Conservation (phyloP, 2,113 vertebrate species). For the Zosterops japonicus region DNA sequence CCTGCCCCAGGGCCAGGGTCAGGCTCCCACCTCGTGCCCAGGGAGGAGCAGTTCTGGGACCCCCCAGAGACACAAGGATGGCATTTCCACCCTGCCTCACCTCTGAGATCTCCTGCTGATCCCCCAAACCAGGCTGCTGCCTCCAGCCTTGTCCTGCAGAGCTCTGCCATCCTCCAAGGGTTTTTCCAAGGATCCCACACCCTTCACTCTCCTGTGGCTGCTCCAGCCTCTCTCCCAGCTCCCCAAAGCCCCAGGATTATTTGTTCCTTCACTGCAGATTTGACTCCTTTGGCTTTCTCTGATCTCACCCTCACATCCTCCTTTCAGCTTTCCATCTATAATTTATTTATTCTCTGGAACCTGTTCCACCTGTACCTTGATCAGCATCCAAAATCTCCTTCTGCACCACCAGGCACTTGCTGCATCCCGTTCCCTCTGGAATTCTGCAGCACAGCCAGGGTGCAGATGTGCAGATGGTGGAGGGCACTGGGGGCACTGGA, state of each 20-base stretch:
- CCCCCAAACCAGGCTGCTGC: rapidly evolving
- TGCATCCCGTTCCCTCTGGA: rapidly evolving
- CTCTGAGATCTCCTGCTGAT: neutral
- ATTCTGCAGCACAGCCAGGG: neutral
- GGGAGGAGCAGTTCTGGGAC: too few relatives aligned
- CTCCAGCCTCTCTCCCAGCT: neutral
- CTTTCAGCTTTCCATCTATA: neutral
- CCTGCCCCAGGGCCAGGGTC: too few relatives aligned
- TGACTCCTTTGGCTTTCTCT: neutral
- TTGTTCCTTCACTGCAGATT: neutral
- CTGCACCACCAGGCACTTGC: neutral
- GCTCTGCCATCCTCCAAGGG: rapidly evolving
- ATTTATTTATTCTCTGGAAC: neutral
- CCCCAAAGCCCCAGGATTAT: neutral
- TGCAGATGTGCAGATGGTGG: neutral
- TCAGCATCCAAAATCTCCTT: neutral
- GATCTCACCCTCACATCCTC: neutral
- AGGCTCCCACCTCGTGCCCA: too few relatives aligned
- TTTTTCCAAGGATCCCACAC: rapidly evolving
- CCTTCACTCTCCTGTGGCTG: rapidly evolving
- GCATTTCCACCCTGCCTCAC: neutral
- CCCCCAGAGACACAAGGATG: too few relatives aligned
- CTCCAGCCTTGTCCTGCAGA: neutral
- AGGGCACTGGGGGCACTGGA: neutral
- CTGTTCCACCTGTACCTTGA: neutral